phyloP scores from a whole-genome alignment of 92 coral and sea anemone species.

The Palythoa caribaeorum region DNA sequence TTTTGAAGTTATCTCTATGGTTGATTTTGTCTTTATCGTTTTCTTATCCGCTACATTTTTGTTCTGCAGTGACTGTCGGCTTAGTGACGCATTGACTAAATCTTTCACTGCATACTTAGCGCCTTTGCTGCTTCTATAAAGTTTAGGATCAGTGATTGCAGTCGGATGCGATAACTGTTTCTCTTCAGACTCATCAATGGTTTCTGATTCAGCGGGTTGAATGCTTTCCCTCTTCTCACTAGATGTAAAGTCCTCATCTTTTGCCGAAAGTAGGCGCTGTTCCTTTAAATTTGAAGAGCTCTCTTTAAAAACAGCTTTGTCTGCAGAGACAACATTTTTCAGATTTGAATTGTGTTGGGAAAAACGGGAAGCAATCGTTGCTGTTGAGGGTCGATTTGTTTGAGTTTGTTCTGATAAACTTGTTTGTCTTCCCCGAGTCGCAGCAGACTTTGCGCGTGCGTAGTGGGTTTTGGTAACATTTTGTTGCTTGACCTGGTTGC shows the following conservation, averaged over 20 bases:
- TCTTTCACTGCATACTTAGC: neutral
- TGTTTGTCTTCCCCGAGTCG: neutral
- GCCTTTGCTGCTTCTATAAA: neutral
- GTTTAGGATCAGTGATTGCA: neutral
- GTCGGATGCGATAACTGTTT: neutral
- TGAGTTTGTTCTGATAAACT: neutral
- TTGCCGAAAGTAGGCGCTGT: neutral
- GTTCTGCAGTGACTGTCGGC: neutral
- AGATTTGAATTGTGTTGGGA: neutral
- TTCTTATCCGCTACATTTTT: neutral
- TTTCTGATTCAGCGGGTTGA: neutral
- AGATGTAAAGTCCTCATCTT: neutral
- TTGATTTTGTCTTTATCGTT: neutral
- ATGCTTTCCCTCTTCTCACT: neutral
- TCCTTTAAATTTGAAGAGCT: neutral
- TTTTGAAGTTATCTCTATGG: neutral
- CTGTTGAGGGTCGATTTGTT: slow-evolving; percentile 20
- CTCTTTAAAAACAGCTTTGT: neutral
- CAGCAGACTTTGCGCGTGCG: slow-evolving; percentile 36
- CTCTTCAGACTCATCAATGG: neutral
- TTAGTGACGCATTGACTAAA: neutral
- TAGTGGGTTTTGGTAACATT: neutral
- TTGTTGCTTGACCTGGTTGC: neutral
- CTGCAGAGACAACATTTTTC: neutral
- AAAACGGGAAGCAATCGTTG: neutral